These are phyloP conservation scores for Halcyon chelicuti DNA, from an alignment of 2,797 vertebrate genomes.

Conservation along the genomic window DNA sequence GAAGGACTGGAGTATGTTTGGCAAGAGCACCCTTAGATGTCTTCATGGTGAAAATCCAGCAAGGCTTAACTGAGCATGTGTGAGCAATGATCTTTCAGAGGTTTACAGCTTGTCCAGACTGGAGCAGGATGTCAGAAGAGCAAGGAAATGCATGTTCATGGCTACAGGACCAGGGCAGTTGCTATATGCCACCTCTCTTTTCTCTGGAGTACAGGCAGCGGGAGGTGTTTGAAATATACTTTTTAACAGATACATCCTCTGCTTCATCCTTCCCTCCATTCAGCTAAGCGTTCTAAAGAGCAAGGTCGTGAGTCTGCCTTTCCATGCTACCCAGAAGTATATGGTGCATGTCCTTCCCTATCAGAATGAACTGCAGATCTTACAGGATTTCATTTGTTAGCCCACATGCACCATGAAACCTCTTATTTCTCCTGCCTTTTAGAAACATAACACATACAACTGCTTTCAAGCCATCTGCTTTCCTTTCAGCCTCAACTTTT, in stretches of 20 bases:
- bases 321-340: neutral
- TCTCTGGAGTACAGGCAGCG: neutral
- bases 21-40: neutral
- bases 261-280: neutral
- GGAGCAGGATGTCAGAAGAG: neutral
- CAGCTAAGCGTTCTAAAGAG: neutral
- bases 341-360: neutral
- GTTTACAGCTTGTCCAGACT: neutral
- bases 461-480: neutral
- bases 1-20: constrained; percentile 13
- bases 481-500: neutral
- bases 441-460: neutral
- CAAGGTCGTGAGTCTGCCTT: neutral
- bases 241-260: neutral
- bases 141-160: neutral
- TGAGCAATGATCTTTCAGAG: neutral
- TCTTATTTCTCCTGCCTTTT: neutral
- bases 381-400: neutral
- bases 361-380: neutral
- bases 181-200: neutral
- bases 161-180: neutral
- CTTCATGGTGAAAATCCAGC: constrained; percentile 36
- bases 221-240: neutral
- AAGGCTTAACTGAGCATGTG: constrained; percentile 7
- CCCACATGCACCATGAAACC: neutral